Conservation (phyloP, 2,888 invertebrate species). For the Plebejus anna region DNA sequence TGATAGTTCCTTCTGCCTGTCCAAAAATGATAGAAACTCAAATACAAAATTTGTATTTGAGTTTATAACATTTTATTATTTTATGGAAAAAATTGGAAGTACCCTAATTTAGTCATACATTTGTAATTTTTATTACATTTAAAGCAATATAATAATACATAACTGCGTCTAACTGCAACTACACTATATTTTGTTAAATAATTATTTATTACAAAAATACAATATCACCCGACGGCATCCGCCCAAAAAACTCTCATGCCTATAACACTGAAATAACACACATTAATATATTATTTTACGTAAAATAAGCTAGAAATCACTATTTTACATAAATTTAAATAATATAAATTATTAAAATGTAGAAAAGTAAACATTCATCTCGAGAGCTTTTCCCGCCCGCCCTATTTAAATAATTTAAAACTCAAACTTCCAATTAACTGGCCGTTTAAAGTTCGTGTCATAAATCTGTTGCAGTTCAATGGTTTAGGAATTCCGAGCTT, state of each 20-base stretch:
- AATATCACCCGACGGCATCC: not conserved
- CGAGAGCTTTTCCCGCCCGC: constrained; percentile 48
- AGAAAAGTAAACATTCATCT: not conserved
- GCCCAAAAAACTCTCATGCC: not conserved
- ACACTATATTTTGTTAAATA: too few relatives aligned
- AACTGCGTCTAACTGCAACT: too few relatives aligned
- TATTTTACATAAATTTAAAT: not conserved
- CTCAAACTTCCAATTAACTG: constrained; percentile 30
- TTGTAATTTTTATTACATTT: not conserved
- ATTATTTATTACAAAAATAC: too few relatives aligned
- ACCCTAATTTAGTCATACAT: too few relatives aligned
- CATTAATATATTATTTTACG: not conserved
- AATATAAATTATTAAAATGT: not conserved
- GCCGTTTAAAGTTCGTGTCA: not conserved
- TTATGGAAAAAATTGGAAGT: too few relatives aligned
- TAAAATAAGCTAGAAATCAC: not conserved
- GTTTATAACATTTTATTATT: too few relatives aligned
- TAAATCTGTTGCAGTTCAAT: constrained; percentile 13
- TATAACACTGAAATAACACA: not conserved
- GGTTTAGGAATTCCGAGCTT: not conserved
- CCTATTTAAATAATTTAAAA: constrained; percentile 40
- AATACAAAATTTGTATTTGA: too few relatives aligned
- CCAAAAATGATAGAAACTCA: too few relatives aligned
- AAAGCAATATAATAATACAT: not conserved
- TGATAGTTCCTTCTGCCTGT: too few relatives aligned